Evolutionary conservation across 2,888 invertebrate species (phyloP).

Genomic region (Helobdella robusta): DNA sequence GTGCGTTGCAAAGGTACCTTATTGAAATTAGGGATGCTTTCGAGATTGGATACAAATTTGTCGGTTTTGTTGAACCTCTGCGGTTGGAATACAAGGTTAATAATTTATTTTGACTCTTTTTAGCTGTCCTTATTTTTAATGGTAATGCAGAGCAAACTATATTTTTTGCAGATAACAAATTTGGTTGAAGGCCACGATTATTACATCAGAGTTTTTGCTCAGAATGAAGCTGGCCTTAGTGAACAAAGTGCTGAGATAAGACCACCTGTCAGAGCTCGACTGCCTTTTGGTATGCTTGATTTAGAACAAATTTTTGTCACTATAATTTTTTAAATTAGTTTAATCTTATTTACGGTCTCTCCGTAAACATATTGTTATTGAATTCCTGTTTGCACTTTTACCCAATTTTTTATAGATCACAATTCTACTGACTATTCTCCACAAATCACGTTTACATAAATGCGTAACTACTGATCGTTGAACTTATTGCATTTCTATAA

Average conservation of each 20-base stretch:
- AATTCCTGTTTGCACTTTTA: background rate
- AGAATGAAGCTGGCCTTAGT: slow-evolving; percentile 66
- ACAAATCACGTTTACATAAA: too few species aligned
- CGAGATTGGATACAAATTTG: slow-evolving; percentile 30
- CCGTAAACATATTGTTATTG: background rate
- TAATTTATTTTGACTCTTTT: background rate
- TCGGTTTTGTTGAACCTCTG: slow-evolving; percentile 28
- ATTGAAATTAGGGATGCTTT: slow-evolving; percentile 40
- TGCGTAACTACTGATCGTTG: too few species aligned
- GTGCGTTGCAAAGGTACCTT: slow-evolving; percentile 39
- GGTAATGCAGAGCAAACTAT: background rate
- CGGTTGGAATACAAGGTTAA: slow-evolving; percentile 28
- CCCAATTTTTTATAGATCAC: background rate
- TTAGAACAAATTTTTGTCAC: background rate
- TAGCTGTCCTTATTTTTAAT: background rate
- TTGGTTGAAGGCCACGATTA: slow-evolving; percentile 51
- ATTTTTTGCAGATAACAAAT: slow-evolving; percentile 28
- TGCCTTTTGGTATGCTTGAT: slow-evolving; percentile 56
- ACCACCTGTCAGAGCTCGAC: slow-evolving; percentile 57
- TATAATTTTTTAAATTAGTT: background rate
- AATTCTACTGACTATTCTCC: too few species aligned
- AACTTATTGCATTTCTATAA: too few species aligned
- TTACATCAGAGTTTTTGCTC: slow-evolving; percentile 73
- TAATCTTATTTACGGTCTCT: background rate
- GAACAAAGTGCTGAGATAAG: slow-evolving; percentile 59